phyloP scores from a whole-genome alignment of 2,113 vertebrate species.

The Ifrita kowaldi region DNA sequence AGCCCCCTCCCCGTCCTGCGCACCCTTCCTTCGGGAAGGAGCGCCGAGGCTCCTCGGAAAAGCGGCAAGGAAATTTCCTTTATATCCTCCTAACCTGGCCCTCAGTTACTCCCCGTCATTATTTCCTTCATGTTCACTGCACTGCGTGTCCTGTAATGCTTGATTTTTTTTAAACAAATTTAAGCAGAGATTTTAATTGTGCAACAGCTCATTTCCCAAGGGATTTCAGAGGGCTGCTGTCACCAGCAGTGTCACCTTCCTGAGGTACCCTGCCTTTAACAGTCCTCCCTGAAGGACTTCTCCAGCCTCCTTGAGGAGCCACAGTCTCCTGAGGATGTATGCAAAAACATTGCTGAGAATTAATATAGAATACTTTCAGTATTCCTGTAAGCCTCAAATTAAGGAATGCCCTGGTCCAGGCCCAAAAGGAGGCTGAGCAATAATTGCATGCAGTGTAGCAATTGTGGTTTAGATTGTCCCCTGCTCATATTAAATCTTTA shows the following conservation, averaged over 20 bases:
- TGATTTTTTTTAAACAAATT: not conserved
- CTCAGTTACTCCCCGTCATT: not conserved
- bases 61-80: not conserved
- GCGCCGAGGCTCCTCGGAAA: not conserved
- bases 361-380: not conserved
- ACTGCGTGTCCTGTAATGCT: not conserved
- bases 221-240: not conserved
- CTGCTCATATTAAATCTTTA: not conserved
- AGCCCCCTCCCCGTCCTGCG: not conserved
- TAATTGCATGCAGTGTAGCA: not conserved
- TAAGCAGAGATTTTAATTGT: not conserved
- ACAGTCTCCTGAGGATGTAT: not conserved
- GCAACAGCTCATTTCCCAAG: conserved; percentile 6
- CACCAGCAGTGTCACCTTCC: not conserved
- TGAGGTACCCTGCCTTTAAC: not conserved
- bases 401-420: not conserved
- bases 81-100: not conserved
- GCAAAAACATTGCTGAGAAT: not conserved
- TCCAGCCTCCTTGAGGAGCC: not conserved
- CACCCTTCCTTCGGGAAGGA: not conserved
- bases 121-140: not conserved
- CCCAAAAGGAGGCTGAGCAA: not conserved
- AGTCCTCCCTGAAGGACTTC: not conserved
- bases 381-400: not conserved
- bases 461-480: not conserved